phyloP scores from a whole-genome alignment of 2,888 invertebrate species.

The Chymomyza caudatula region DNA sequence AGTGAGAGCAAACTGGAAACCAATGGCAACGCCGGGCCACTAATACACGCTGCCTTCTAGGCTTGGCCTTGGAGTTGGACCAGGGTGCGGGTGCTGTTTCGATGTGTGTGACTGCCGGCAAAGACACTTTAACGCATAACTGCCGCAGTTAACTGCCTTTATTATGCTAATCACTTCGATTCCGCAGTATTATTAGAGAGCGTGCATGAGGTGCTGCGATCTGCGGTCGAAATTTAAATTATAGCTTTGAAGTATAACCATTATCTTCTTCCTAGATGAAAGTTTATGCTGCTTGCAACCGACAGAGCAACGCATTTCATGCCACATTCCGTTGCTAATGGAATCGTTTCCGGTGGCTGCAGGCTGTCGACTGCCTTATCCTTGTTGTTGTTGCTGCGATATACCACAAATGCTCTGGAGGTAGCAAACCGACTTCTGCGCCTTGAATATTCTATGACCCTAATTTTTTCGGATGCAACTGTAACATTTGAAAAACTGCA shows the following conservation, averaged over 20 bases:
- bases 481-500: constrained; percentile 60
- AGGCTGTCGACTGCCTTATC: constrained; percentile 14
- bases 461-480: constrained; percentile 62
- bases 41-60: background rate
- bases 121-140: constrained; percentile 53
- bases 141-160: constrained; percentile 42
- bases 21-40: background rate
- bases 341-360: background rate
- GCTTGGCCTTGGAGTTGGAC: background rate
- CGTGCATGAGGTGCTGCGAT: constrained; percentile 4
- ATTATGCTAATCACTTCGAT: constrained; percentile 54
- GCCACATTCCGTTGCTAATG: background rate
- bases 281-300: background rate
- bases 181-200: constrained; percentile 20
- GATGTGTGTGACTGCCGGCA: constrained; percentile 7
- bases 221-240: constrained; percentile 22
- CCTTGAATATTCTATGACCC: constrained; percentile 59
- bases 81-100: background rate
- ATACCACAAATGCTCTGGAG: constrained; percentile 35
- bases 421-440: constrained; percentile 29
- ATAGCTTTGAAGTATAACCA: constrained; percentile 6
- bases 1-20: constrained; percentile 1
- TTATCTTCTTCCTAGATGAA: background rate
- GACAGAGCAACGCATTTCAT: background rate
- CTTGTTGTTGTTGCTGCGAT: constrained; percentile 2